Percentiles rank a stretch among this genome's conserved stretches.
phyloP scores from a whole-genome alignment of 2,797 vertebrate species.

The Poeciliopsis paucimaculata region DNA sequence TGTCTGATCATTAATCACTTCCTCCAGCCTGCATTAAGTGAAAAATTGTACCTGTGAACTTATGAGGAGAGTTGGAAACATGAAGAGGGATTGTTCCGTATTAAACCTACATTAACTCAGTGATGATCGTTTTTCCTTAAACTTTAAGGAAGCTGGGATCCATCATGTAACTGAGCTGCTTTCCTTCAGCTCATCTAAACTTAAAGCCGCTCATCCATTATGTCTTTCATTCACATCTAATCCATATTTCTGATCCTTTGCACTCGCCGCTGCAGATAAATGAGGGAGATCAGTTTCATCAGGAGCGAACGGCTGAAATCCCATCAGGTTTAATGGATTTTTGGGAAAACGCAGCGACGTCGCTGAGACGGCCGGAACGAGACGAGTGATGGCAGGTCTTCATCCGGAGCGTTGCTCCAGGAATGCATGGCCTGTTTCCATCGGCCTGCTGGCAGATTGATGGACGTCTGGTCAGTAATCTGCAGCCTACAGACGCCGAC shows the following conservation, averaged over 20 bases:
- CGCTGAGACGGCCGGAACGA: neutral
- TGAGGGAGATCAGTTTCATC: neutral
- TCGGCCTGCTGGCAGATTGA: constrained; percentile 6
- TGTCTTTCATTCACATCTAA: constrained; percentile 13
- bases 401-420: neutral
- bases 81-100: too few species aligned
- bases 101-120: neutral
- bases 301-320: neutral
- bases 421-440: constrained; percentile 3
- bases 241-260: neutral
- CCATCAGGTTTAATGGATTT: constrained; percentile 4
- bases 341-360: neutral
- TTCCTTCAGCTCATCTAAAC: constrained; percentile 12
- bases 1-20: neutral
- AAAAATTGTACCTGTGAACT: neutral
- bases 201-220: neutral
- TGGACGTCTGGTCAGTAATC: neutral
- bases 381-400: neutral
- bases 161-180: constrained; percentile 6
- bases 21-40: neutral
- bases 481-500: neutral
- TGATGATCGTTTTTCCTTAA: neutral
- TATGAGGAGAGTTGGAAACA: too few species aligned
- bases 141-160: neutral
- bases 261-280: constrained; percentile 4